phyloP scores from a whole-genome alignment of 64 coral and sea anemone genomes.

The Hydrozoanthus tunicans region DNA sequence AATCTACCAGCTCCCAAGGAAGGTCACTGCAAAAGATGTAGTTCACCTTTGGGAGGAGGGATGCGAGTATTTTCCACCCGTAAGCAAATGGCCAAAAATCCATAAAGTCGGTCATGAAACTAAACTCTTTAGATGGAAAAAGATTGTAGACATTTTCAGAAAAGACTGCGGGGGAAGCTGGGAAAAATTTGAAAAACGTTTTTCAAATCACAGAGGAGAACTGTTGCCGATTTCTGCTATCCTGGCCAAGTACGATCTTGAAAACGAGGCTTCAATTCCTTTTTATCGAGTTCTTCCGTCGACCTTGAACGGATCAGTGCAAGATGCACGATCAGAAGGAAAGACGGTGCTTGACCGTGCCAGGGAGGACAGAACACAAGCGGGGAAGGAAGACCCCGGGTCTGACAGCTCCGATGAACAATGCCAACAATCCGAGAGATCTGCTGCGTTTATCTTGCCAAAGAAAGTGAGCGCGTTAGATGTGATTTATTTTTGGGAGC shows the following conservation, averaged over 20 bases:
- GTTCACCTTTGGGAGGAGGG: constrained; percentile 94
- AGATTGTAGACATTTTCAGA: constrained; percentile 95
- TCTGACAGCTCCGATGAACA: constrained; percentile 61
- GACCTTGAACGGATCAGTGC: constrained; percentile 31
- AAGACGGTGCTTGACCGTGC: constrained; percentile 12
- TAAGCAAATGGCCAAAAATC: constrained; percentile 92
- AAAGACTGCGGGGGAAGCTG: constrained; percentile 89
- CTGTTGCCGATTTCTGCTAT: constrained; percentile 89
- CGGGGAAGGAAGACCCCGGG: constrained; percentile 5
- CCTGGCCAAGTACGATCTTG: constrained; percentile 91
- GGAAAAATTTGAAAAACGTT: constrained; percentile 91
- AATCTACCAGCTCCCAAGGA: constrained; percentile 87
- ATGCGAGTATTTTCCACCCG: constrained; percentile 85
- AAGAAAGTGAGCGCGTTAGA: constrained; percentile 89
- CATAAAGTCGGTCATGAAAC: constrained; percentile 98
- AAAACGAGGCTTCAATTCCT: constrained; percentile 79
- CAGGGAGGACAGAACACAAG: not conserved
- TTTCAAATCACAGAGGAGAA: constrained; percentile 86
- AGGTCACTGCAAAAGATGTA: constrained; percentile 94
- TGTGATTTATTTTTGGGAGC: constrained; percentile 95
- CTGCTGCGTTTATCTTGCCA: constrained; percentile 80
- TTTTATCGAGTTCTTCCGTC: constrained; percentile 54
- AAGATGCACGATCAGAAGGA: not conserved
- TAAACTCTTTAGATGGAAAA: constrained; percentile 99
- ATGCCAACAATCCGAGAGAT: constrained; percentile 8